Evolutionary conservation across 2,888 invertebrate species (phyloP), one percentile per base, ranked within the genome.

Genomic region (Spisula subtruncata): DNA sequence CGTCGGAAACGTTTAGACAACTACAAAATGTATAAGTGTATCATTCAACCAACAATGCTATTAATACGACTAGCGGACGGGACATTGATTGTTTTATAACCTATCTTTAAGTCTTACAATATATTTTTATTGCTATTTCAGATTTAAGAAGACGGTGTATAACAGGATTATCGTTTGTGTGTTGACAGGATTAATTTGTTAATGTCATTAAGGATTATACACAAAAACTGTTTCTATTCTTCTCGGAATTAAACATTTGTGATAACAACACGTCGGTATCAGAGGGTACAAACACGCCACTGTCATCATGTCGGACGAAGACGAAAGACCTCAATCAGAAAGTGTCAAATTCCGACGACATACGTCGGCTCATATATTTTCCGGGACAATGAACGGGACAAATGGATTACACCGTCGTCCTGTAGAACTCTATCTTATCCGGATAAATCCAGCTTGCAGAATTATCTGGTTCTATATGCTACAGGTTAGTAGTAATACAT

Each of bases 381-480:
- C 84, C 46, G 83, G 84, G 20, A 83, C 75, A 16, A 66, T 82
- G 56, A 89, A 85, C 56, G 83, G 54, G 0, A 86, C 86, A 60
- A 94, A 94, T 82, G 93, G 94, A n/a, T 88, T 93, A 32, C 91
- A 93, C 79, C 91, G 92, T 35, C 92, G 93, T 29, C 95, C 95
- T 0, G 84, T 95, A 84, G 93, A 95, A 83, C 89, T 96, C 16
- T 96, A 95, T 87, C 81, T 95, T 14, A 93, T 96, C 1, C 84
- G 95, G 46, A 93, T 95, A 20, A 93, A 92, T 12, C 94, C 95
- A 25, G 92, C 94, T 16, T 94, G 94, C 86, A 91, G 94, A 85
- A 88, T 92, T 5, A 90, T 94, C 1, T 93, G 93, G 93, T 86
- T 93, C 20, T 94, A 94, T 71, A 85, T 93, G 81, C 81, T 93